phyloP scores from a whole-genome alignment of 1,140 invertebrate species.

The Pentalonia nigronervosa region DNA sequence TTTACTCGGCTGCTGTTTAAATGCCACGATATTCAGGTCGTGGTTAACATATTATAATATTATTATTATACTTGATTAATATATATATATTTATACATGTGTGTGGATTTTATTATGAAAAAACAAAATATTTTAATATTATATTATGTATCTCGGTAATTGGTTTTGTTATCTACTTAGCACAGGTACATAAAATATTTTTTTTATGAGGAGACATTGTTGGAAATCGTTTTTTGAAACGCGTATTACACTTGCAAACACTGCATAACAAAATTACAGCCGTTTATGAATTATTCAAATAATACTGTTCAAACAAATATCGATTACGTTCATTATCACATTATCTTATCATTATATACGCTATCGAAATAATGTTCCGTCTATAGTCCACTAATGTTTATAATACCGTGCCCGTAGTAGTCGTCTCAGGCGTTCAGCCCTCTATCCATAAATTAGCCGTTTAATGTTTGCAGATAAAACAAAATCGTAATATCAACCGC shows the following conservation, averaged over 20 bases:
- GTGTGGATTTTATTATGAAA: background rate
- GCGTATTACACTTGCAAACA: background rate
- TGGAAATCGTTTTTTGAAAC: background rate
- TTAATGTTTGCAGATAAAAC: background rate
- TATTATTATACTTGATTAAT: background rate
- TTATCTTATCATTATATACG: background rate
- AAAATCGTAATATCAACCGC: background rate
- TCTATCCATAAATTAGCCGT: conserved; percentile 6
- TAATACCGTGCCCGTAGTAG: background rate
- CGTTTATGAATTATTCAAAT: conserved; percentile 1
- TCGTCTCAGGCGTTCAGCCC: background rate
- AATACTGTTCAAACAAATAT: background rate
- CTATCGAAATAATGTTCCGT: background rate
- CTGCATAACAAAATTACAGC: background rate
- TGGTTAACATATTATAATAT: background rate
- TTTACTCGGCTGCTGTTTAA: background rate
- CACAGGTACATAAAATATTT: background rate
- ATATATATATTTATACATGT: background rate
- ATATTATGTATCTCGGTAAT: background rate
- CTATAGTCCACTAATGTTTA: background rate
- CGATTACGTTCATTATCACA: background rate
- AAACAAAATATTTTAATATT: background rate
- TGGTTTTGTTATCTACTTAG: conserved; percentile 24
- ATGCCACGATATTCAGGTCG: background rate
- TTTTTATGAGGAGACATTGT: background rate